These are phyloP conservation scores for Tetraodon nigroviridis DNA, from an alignment of 2,113 vertebrate species.

Conservation along the genomic window DNA sequence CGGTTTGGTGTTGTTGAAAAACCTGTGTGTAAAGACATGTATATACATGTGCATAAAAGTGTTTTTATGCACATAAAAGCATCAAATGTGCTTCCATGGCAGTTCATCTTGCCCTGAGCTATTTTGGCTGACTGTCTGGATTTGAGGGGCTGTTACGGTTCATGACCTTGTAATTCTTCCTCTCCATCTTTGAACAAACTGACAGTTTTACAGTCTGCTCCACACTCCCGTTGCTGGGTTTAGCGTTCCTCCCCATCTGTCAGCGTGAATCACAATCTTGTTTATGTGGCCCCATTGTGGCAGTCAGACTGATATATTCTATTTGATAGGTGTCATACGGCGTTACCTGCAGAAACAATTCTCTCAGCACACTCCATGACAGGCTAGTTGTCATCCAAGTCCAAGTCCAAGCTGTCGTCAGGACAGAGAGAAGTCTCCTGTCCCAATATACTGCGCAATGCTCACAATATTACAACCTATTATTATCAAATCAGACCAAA, in stretches of 20 bases:
- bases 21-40: no score
- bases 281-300: slow-evolving; percentile 37
- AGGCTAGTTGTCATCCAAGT: slow-evolving; percentile 26
- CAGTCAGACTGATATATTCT: slow-evolving; percentile 57
- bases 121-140: slow-evolving; percentile 44
- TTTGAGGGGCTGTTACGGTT: slow-evolving; percentile 40
- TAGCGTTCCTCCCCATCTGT: slow-evolving; percentile 42
- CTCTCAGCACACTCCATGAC: slow-evolving; percentile 44
- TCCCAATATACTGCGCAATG: background rate
- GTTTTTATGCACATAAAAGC: no score
- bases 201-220: slow-evolving; percentile 45
- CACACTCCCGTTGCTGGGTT: slow-evolving; percentile 38
- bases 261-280: slow-evolving; percentile 53
- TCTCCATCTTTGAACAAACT: slow-evolving; percentile 25
- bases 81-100: background rate
- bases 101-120: slow-evolving; percentile 35
- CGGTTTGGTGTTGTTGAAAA: no score
- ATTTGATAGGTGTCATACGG: slow-evolving; percentile 54
- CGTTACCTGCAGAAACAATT: slow-evolving; percentile 53
- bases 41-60: no score
- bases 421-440: slow-evolving; percentile 25
- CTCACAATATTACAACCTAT: slow-evolving; percentile 31
- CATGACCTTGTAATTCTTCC: slow-evolving; percentile 50
- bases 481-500: slow-evolving; percentile 50
- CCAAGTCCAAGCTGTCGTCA: slow-evolving; percentile 28